Percentiles rank a stretch among this genome's conserved stretches.
phyloP scores from a whole-genome alignment of 1,140 invertebrate species.

The Harpegnathos saltator region DNA sequence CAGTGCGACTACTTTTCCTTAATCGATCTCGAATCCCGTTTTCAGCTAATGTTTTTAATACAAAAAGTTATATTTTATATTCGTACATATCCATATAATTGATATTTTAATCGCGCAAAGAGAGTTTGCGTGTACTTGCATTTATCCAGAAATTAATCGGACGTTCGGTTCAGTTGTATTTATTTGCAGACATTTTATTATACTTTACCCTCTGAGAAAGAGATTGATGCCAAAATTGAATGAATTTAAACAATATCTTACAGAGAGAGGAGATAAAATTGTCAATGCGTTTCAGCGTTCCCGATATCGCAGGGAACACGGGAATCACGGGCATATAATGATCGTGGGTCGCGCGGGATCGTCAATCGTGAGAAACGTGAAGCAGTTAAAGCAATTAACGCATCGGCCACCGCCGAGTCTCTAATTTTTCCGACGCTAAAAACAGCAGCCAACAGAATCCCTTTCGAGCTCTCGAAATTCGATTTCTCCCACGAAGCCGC shows the following conservation, averaged over 20 bases:
- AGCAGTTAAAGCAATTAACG: slow-evolving; percentile 49
- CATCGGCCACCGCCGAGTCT: background rate
- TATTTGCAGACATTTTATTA: background rate
- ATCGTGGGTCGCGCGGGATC: slow-evolving; percentile 14
- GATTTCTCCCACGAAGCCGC: slow-evolving; percentile 51
- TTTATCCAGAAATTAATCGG: slow-evolving; percentile 9
- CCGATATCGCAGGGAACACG: background rate
- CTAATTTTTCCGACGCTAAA: slow-evolving; percentile 46
- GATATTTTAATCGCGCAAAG: too few relatives aligned
- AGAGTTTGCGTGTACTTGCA: background rate
- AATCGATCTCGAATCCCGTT: background rate
- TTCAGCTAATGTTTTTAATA: too few relatives aligned
- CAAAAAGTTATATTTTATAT: too few relatives aligned
- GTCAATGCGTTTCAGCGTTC: background rate
- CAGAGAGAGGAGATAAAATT: too few relatives aligned
- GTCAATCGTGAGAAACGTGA: slow-evolving; percentile 39
- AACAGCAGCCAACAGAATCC: slow-evolving; percentile 42
- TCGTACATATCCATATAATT: too few relatives aligned
- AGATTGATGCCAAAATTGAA: slow-evolving; percentile 1
- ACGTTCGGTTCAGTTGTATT: too few relatives aligned
- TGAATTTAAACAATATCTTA: background rate
- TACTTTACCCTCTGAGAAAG: background rate
- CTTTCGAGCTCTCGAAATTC: slow-evolving; percentile 46
- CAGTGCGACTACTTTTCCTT: background rate
- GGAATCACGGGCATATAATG: slow-evolving; percentile 25